Evolutionary conservation across 2,888 invertebrate genomes (phyloP).

Genomic region (Eledone cirrhosa): DNA sequence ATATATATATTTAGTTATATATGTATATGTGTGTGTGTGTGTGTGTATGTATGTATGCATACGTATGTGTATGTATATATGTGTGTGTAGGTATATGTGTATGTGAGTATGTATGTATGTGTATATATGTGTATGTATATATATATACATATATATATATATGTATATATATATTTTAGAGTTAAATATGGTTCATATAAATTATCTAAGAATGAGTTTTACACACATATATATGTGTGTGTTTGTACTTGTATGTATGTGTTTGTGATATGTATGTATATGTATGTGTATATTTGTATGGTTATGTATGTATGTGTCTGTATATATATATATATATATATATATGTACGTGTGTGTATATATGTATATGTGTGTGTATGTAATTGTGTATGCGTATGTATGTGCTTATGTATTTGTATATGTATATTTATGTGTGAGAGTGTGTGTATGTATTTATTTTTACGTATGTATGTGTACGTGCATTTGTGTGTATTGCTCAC

Average conservation of each 20-base stretch:
- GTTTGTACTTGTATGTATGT: too few species aligned
- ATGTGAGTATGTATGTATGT: neutral
- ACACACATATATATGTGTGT: too few species aligned
- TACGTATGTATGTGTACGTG: too few species aligned
- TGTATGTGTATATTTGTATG: neutral
- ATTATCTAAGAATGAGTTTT: too few species aligned
- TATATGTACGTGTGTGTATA: too few species aligned
- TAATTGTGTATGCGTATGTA: too few species aligned
- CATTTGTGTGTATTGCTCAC: too few species aligned
- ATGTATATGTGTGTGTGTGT: neutral
- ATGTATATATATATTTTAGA: neutral
- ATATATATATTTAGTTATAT: too few species aligned
- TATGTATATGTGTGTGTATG: too few species aligned
- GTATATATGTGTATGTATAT: neutral
- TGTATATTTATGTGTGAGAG: too few species aligned
- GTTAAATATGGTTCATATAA: neutral
- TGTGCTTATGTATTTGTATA: too few species aligned
- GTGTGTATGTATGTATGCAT: neutral
- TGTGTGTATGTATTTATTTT: too few species aligned
- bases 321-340: conserved; percentile 6
- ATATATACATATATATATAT: neutral
- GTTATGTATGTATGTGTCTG: neutral
- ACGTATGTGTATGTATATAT: neutral
- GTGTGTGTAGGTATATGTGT: neutral
- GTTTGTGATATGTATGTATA: neutral